phyloP scores from a whole-genome alignment of 2,113 vertebrate genomes.

The Gyps fulvus region DNA sequence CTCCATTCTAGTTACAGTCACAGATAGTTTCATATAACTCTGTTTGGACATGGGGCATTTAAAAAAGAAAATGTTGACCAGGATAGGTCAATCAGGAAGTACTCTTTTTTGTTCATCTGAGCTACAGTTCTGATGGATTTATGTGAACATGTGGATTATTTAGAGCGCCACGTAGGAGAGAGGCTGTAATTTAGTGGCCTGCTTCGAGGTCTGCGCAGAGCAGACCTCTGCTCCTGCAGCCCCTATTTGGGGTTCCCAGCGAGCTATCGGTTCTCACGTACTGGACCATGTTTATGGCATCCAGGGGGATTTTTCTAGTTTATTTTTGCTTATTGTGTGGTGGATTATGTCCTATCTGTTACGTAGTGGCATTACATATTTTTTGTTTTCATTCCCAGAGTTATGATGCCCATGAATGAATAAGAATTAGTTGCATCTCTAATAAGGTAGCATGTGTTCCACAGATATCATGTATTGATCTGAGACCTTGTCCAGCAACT shows the following conservation, averaged over 20 bases:
- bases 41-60: not conserved
- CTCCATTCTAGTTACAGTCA: not conserved
- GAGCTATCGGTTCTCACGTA: not conserved
- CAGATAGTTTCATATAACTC: not conserved
- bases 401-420: not conserved
- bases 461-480: not conserved
- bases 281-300: not conserved
- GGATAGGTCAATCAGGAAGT: not conserved
- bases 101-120: not conserved
- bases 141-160: not conserved
- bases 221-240: rapidly evolving
- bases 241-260: not conserved
- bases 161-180: not conserved
- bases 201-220: not conserved
- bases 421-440: not conserved
- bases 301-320: not conserved
- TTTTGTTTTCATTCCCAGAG: not conserved
- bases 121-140: not conserved
- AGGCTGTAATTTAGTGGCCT: not conserved
- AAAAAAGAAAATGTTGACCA: not conserved
- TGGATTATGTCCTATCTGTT: not conserved
- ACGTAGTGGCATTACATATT: not conserved
- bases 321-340: not conserved
- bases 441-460: not conserved
- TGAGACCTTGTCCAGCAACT: not conserved